A percentile compares a stretch with the other conserved stretches of the same genome.
These are phyloP conservation scores for Nasua narica DNA, from an alignment of 2,797 vertebrate species.

Conservation along the genomic window DNA sequence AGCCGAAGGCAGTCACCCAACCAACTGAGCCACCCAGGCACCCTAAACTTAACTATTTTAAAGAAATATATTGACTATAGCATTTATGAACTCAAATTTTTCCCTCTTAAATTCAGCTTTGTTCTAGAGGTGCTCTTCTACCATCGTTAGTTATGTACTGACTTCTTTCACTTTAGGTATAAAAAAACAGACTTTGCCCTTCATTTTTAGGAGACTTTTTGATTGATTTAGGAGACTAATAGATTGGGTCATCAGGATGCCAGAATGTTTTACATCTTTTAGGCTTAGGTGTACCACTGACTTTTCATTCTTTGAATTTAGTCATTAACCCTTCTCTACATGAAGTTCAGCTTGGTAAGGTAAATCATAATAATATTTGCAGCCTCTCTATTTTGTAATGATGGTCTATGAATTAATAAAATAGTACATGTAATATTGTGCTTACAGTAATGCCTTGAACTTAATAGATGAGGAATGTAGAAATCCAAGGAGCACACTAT, in stretches of 20 bases:
- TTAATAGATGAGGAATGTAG: not conserved
- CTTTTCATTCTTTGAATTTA: not conserved
- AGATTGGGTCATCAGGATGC: not conserved
- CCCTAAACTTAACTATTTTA: not conserved
- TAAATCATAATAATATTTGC: not conserved
- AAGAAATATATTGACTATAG: not conserved
- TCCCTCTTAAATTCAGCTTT: not conserved
- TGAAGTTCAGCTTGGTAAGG: conserved; percentile 20
- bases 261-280: not conserved
- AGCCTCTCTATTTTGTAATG: conserved; percentile 14
- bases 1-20: too few relatives aligned
- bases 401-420: conserved; percentile 12
- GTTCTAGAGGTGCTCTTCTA: not conserved
- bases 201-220: conserved; percentile 5
- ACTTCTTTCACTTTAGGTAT: conserved; percentile 2
- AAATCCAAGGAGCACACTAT: not conserved
- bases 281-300: not conserved
- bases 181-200: not conserved
- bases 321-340: not conserved
- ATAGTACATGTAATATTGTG: not conserved
- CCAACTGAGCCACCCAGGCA: too few relatives aligned
- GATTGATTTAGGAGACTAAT: too few relatives aligned
- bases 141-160: not conserved
- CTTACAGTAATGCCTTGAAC: not conserved
- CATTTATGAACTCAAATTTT: conserved; percentile 20